Evolutionary conservation across 2,113 vertebrate species (phyloP).

Genomic region (Condylura cristata): DNA sequence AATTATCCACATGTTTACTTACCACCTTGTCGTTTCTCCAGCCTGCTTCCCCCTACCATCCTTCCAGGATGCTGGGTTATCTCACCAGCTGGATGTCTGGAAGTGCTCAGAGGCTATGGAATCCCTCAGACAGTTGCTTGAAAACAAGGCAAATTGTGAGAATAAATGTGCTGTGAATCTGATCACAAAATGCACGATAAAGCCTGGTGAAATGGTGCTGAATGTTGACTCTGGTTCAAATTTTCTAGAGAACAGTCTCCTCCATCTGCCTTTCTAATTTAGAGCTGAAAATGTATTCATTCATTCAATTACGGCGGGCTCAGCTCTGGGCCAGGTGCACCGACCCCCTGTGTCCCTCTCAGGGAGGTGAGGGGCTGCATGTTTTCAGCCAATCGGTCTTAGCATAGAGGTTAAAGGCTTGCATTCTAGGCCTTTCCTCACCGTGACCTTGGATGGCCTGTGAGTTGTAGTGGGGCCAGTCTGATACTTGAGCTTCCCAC

Average conservation of each 20-base stretch:
- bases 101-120: constrained; percentile 1
- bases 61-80: constrained; percentile 8
- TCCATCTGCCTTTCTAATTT: not conserved
- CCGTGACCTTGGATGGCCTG: not conserved
- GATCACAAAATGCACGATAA: not conserved
- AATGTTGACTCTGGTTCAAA: not conserved
- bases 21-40: not conserved
- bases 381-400: not conserved
- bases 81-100: constrained; percentile 19
- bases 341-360: not conserved
- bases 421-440: not conserved
- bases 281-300: not conserved
- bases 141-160: constrained; percentile 52
- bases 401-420: not conserved
- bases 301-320: not conserved
- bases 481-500: not conserved
- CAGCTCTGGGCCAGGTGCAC: not conserved
- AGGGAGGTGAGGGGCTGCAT: not conserved
- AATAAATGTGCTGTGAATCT: constrained; percentile 3
- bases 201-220: not conserved
- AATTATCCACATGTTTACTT: not conserved
- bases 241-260: not conserved
- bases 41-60: not conserved
- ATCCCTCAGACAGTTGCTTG: constrained; percentile 25
- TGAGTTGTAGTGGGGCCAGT: not conserved